Evolutionary conservation across 2,797 vertebrate genomes (phyloP).

Genomic region (Sparidentex hasta): DNA sequence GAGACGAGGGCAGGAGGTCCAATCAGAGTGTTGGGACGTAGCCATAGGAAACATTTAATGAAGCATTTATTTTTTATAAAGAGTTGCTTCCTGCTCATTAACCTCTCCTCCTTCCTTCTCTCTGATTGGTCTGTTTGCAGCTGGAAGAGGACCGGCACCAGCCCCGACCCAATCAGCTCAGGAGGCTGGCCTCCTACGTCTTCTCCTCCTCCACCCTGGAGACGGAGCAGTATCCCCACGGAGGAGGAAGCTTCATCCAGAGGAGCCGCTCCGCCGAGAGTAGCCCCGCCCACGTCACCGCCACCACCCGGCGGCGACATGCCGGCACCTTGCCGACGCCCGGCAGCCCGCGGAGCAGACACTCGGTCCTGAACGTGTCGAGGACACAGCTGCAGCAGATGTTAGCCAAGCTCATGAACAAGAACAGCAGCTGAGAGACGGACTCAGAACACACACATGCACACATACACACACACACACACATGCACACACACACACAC

Average conservation of each 20-base stretch:
- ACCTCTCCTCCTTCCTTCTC: constrained; percentile 87
- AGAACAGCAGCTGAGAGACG: constrained; percentile 85
- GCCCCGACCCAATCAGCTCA: constrained; percentile 96
- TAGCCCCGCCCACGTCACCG: constrained; percentile 92
- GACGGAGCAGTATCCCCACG: constrained; percentile 98
- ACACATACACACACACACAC: constrained; percentile 13
- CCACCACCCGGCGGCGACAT: constrained; percentile 77
- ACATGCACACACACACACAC: constrained; percentile 1
- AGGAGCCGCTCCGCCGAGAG: constrained; percentile 99
- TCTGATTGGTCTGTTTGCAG: constrained; percentile 97
- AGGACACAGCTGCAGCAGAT: constrained; percentile 97
- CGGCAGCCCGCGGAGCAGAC: constrained; percentile 93
- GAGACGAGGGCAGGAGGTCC: constrained; percentile 60
- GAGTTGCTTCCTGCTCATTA: constrained; percentile 44
- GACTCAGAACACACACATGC: constrained; percentile 35
- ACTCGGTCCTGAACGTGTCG: constrained; percentile 95
- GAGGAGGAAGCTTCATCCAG: constrained; percentile 95
- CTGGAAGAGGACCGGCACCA: constrained; percentile 93
- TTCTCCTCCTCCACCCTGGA: constrained; percentile 99
- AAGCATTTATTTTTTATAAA: constrained; percentile 21
- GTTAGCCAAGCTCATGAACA: constrained; percentile 97
- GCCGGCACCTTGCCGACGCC: constrained; percentile 89
- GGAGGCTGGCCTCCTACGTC: constrained; percentile 98
- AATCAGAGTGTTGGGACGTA: constrained; percentile 58
- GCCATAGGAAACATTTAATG: constrained; percentile 36